A percentile compares a stretch with the other conserved stretches of the same genome.
Conservation (phyloP, 1,140 invertebrate genomes). For the Platyscapa corneri region DNA sequence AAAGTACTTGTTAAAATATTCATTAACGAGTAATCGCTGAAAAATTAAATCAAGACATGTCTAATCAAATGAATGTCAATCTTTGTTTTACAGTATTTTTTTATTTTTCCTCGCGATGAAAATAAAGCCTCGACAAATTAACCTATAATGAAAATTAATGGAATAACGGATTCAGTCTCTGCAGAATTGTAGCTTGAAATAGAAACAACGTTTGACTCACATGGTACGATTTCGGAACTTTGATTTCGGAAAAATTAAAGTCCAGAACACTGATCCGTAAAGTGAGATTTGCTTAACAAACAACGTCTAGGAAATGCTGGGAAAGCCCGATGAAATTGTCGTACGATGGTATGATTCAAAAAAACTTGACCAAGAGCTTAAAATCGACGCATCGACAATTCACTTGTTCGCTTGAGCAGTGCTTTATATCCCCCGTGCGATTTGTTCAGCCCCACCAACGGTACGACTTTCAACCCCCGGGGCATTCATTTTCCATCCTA, state of each 20-base stretch:
- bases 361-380: not conserved
- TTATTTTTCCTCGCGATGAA: no score
- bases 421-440: not conserved
- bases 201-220: not conserved
- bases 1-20: no score
- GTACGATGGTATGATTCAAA: not conserved
- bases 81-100: no score
- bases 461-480: not conserved
- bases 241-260: not conserved
- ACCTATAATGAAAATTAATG: no score
- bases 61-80: no score
- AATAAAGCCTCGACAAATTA: no score
- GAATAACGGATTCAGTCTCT: no score
- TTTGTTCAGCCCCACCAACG: not conserved
- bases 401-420: no score
- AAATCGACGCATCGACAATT: not conserved
- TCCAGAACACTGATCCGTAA: not conserved
- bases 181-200: not conserved
- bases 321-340: no score
- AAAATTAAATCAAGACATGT: no score
- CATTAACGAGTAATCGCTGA: no score
- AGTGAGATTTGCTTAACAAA: not conserved
- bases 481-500: not conserved
- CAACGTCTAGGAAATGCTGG: no score
- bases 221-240: not conserved